Evolutionary conservation across 2,888 invertebrate genomes (phyloP), one percentile per base, ranked within the genome.

Genomic region (Nomada ruficornis): DNA sequence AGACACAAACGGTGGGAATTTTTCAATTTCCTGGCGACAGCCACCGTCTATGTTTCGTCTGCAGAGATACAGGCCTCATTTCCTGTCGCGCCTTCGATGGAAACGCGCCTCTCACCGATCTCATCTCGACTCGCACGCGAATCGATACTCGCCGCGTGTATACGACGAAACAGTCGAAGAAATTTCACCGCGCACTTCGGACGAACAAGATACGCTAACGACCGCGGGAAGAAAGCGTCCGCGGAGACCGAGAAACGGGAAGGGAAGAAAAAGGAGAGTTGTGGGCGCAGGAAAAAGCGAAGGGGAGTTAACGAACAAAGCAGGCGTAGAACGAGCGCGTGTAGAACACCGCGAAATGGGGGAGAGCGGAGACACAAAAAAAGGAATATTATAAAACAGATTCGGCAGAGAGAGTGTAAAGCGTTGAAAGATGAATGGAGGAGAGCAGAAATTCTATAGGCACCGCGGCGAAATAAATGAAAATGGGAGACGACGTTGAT

Each of bases 1-100:
- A 50, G 23, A 55, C 29, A 7, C 29, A 29, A 29, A 29, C 55
- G 65, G 11, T 47, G 64, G 71, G 68, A 77, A 87, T 85, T 87
- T 83, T 87, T 83, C 82, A 82, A 87, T 87, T 87, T 87, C 87
- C 87, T 62, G 79, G 29, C 52, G 54, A 47, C 29, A 52, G 73
- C 29, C 52, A 26, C 62, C 76, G 75, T 78, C 76, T 76, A 60
- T 73, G 82, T 85, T 76, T 87, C 73, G 70, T 54, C 57, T 55
- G 47, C 73, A 3, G 52, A 77, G 80, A 83, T 80, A 80, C 74
- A 57, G 76, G 71, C 57, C 85, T 83, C 81, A 83, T 86, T 85
- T 87, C 86, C 86, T 78, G 60, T 36, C 29, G 29, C 54, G 62
- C 52, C 59, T 57, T 18, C 44, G 72, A 52, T 44, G 52, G 44